Evolutionary conservation across 2,113 vertebrate genomes (phyloP).

Genomic region (Megalops atlanticus): DNA sequence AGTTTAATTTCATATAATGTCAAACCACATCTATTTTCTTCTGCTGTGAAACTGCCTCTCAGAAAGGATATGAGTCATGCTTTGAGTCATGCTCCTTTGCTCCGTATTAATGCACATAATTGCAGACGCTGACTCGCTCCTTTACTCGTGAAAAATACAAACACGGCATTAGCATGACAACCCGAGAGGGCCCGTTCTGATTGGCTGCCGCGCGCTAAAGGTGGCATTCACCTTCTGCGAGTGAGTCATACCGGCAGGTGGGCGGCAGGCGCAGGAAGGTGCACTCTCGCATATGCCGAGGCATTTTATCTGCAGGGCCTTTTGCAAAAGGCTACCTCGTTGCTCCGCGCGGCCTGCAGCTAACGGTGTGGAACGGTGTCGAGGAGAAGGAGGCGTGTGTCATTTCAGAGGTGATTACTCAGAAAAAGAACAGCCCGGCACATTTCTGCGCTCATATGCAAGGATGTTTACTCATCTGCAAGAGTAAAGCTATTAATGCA

Average conservation of each 20-base stretch:
- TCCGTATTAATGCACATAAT: neutral
- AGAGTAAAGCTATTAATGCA: no score
- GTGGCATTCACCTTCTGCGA: neutral
- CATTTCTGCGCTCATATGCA: neutral
- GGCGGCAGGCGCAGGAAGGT: neutral
- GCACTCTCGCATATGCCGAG: neutral
- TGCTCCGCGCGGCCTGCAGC: no score
- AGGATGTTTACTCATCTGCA: no score
- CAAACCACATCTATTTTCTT: neutral
- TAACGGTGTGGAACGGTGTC: neutral
- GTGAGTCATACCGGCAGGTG: slow-evolving; percentile 12
- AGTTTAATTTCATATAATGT: neutral
- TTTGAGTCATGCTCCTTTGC: neutral
- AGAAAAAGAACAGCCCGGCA: no score
- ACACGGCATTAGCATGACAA: neutral
- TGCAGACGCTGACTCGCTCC: neutral
- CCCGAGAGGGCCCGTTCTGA: slow-evolving; percentile 12
- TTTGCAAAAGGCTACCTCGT: no score
- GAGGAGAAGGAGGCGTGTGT: neutral
- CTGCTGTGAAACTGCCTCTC: neutral
- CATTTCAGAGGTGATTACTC: neutral
- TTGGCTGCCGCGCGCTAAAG: neutral
- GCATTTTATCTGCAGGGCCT: neutral
- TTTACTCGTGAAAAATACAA: neutral
- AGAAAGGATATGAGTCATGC: slow-evolving; percentile 8